phyloP scores from a whole-genome alignment of 2,797 vertebrate genomes.

The Mormyrops attenuatus region DNA sequence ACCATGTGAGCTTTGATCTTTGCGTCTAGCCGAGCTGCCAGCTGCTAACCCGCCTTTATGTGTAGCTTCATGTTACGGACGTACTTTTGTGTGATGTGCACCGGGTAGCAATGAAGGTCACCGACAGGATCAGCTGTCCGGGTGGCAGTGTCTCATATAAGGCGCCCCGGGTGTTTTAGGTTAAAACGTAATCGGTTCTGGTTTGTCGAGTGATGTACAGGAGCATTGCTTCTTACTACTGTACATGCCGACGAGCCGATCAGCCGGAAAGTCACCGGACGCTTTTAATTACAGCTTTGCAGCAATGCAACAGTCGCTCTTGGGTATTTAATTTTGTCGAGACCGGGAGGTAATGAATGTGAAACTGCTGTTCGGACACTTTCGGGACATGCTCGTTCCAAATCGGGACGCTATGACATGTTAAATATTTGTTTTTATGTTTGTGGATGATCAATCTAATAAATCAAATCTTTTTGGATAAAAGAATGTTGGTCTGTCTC shows the following conservation, averaged over 20 bases:
- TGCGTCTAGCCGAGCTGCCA: background rate
- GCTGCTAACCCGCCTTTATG: background rate
- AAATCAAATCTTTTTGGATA: background rate
- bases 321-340: background rate
- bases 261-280: background rate
- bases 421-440: background rate
- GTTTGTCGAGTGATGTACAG: background rate
- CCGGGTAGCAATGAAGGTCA: background rate
- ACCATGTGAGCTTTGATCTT: background rate
- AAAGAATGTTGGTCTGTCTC: background rate
- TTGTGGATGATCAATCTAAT: background rate
- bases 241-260: background rate
- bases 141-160: background rate
- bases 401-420: background rate
- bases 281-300: background rate
- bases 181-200: background rate
- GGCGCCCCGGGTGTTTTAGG: background rate
- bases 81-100: background rate
- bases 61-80: background rate
- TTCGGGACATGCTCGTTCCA: background rate
- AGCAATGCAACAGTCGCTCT: background rate
- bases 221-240: background rate
- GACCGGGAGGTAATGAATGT: background rate
- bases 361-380: background rate
- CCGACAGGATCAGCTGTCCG: background rate